These are phyloP conservation scores for Rhinella marina DNA, from an alignment of 2,797 vertebrate species.

Conservation along the genomic window DNA sequence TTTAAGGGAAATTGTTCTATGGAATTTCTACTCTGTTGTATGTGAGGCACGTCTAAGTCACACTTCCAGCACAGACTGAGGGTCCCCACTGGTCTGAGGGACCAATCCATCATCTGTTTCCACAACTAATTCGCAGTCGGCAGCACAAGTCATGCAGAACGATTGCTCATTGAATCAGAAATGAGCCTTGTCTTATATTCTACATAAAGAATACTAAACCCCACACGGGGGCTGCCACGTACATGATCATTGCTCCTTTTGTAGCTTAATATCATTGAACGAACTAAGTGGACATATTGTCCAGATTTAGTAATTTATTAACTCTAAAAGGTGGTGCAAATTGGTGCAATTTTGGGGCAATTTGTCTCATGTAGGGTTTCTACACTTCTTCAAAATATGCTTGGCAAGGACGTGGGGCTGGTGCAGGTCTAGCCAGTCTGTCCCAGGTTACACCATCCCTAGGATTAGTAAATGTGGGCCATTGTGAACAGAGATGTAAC, in stretches of 20 bases:
- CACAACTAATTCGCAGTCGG: conserved; percentile 11
- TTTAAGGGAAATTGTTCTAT: background rate
- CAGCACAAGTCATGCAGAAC: background rate
- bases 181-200: background rate
- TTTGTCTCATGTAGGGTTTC: no score
- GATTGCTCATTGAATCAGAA: background rate
- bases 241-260: background rate
- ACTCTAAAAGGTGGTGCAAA: no score
- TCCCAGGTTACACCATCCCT: no score
- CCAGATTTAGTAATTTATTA: no score
- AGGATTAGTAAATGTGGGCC: no score
- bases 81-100: background rate
- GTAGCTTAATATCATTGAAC: background rate
- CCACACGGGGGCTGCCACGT: background rate
- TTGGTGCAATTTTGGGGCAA: no score
- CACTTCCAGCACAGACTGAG: background rate
- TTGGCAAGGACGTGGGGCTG: no score
- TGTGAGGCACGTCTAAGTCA: background rate
- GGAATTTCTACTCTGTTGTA: background rate
- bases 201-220: conserved; percentile 3
- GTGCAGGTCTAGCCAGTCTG: no score
- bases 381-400: no score
- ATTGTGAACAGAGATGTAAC: no score
- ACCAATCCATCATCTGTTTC: conserved; percentile 22
- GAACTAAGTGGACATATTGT: background rate